Evolutionary conservation across 2,797 vertebrate genomes (phyloP).

Genomic region (Peromyscus aztecus): DNA sequence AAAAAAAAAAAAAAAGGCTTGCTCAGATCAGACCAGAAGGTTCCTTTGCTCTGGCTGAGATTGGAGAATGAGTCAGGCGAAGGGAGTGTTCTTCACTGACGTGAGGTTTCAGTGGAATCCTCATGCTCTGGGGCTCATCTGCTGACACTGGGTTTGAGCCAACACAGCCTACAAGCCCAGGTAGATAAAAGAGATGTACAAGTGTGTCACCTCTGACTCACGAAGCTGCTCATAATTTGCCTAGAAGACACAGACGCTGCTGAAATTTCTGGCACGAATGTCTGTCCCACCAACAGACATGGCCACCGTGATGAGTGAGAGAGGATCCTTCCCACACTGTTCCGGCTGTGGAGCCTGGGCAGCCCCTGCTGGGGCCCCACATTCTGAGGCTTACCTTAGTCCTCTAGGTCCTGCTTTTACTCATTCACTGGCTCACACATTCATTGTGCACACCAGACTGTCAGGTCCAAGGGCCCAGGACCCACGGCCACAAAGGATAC

Average conservation of each 20-base stretch:
- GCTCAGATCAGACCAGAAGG: not conserved
- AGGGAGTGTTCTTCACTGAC: rapidly evolving
- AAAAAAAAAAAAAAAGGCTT: not conserved
- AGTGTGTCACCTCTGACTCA: not conserved
- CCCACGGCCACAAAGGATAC: not conserved
- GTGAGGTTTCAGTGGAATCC: not conserved
- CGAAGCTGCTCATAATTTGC: not conserved
- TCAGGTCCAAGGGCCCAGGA: not conserved
- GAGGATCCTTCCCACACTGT: not conserved
- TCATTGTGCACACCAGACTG: not conserved
- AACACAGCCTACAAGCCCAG: not conserved
- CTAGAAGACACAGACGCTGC: no score
- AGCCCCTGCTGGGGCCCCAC: not conserved
- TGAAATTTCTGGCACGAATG: not conserved
- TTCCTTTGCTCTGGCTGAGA: not conserved
- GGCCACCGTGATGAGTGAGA: not conserved
- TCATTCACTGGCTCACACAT: no score
- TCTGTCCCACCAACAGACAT: not conserved
- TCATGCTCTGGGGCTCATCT: not conserved
- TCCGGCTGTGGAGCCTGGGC: not conserved
- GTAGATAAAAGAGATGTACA: no score
- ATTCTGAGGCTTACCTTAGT: not conserved
- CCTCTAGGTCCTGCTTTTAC: not conserved
- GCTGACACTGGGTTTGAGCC: not conserved
- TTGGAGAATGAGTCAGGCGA: not conserved